Base-by-base conservation (phyloP, 64 coral and sea anemone species). In the Porites lutea region DNA sequence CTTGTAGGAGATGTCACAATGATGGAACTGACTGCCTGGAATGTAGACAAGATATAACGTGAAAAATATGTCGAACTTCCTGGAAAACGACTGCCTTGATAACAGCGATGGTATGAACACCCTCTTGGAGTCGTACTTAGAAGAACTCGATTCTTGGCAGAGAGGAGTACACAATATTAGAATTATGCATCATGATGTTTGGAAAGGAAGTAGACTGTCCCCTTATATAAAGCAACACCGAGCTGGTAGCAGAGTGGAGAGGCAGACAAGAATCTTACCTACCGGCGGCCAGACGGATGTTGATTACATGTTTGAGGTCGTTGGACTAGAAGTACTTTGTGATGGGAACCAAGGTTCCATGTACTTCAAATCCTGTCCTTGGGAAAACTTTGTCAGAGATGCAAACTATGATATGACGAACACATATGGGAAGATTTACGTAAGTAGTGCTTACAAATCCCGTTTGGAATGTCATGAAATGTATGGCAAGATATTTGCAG, bases 131-230 rank as follows among this genome's bases (percentile, higher is more conserved):
- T 52, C 15, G 45, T 89, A 89, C 48, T n/a, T 89, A 63, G 50
- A 89, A 23, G 59, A 54, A 11, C 77, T 90, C 18, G 88, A 90
- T 65, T 49, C 45, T 65, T 81, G 75, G 75, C 88, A 81, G 10
- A 80, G 59, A 27, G 16, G 72, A 79, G 77, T 90, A 13, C 63
- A 90, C 65, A 82, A 90, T 45, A 90, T 82, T 27, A 63, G 88
- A 58, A 90, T 90, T 21, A 90, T 90, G 88, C 88, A 90, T 18
- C 88, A 90, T 81, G 88, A 90, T 2, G 88, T 90, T 3, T 90
- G 88, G 88, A 77, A 79, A 54, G 88, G 78, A 20, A 71, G 77
- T 47, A 90, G 66, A 19, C 27, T 71, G 59, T 70, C 78, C 3
- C 65, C 77, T 13, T 77, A 47, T 37, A 90, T 90, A 5, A 90